Conservation (phyloP, 2,888 invertebrate genomes). For the Ophonus ardosiacus region DNA sequence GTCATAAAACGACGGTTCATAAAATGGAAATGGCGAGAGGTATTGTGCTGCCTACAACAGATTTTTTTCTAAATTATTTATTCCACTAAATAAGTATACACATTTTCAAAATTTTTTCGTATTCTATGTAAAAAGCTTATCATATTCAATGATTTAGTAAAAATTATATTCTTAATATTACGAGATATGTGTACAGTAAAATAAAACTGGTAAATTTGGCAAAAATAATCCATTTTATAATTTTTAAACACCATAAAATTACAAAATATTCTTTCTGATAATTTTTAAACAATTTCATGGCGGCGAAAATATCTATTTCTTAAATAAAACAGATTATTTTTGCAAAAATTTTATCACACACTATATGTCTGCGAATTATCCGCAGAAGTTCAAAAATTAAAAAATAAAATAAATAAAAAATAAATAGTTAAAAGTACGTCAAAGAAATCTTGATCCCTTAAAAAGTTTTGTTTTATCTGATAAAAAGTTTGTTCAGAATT, state of each 20-base stretch:
- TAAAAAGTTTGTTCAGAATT: not conserved
- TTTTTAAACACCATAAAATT: not conserved
- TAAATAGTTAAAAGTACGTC: slow-evolving; percentile 26
- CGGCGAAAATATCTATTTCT: not conserved
- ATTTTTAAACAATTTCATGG: not conserved
- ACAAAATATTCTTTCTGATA: not conserved
- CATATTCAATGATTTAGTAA: slow-evolving; percentile 47
- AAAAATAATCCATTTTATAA: slow-evolving; percentile 42
- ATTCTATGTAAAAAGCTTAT: too few relatives aligned
- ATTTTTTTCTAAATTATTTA: slow-evolving; percentile 49
- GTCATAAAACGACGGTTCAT: too few relatives aligned
- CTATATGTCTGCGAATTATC: not conserved
- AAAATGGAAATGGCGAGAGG: too few relatives aligned
- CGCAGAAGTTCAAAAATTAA: slow-evolving; percentile 15
- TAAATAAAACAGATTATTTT: slow-evolving; percentile 28
- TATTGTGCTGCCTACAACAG: too few relatives aligned
- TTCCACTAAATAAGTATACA: slow-evolving; percentile 62
- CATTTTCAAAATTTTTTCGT: slow-evolving; percentile 56
- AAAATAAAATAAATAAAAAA: slow-evolving; percentile 34
- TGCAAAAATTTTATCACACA: slow-evolving; percentile 13
- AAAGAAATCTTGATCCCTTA: slow-evolving; percentile 1
- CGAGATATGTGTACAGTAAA: slow-evolving; percentile 52
- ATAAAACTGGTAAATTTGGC: slow-evolving; percentile 32
- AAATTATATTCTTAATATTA: slow-evolving; percentile 49
- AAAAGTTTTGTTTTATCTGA: not conserved